Conservation (phyloP, 2,888 invertebrate species). For the Oscheius sp. region DNA sequence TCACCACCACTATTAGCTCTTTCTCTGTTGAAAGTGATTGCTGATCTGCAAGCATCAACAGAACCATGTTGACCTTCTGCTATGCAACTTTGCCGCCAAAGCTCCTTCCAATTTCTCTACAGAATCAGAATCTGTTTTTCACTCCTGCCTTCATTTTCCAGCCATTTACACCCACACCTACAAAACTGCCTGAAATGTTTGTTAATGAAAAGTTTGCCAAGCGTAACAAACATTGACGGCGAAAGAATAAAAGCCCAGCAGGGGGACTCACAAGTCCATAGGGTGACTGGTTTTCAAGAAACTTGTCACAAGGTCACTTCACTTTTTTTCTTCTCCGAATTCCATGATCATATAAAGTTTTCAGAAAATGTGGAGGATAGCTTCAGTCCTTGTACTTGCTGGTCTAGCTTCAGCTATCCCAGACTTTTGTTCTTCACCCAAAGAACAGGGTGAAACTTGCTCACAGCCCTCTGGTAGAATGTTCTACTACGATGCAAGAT, state of each 20-base stretch:
- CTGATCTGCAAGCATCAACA: slow-evolving; percentile 1
- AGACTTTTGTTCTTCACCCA: slow-evolving; percentile 40
- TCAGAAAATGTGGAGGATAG: neutral
- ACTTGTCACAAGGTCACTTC: no score
- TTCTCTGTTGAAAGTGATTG: neutral
- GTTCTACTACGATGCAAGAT: slow-evolving; percentile 63
- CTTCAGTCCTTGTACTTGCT: neutral
- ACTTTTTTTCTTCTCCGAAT: no score
- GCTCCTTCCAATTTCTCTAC: no score
- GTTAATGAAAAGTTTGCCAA: slow-evolving; percentile 34
- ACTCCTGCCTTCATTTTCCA: neutral
- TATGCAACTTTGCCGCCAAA: neutral
- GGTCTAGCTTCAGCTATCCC: neutral
- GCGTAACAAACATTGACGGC: slow-evolving; percentile 32
- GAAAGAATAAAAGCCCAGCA: slow-evolving; percentile 23
- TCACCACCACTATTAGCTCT: neutral
- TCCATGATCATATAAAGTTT: neutral
- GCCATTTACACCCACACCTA: neutral
- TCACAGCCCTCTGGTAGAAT: slow-evolving; percentile 21
- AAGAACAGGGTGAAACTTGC: no score
- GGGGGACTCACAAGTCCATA: slow-evolving; percentile 10
- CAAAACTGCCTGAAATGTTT: slow-evolving; percentile 14
- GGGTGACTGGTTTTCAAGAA: slow-evolving; percentile 22
- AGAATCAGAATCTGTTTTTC: neutral
- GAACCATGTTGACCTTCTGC: neutral